Base-by-base conservation (phyloP, 2,797 vertebrate species). In the Ptychadena robeensis region DNA sequence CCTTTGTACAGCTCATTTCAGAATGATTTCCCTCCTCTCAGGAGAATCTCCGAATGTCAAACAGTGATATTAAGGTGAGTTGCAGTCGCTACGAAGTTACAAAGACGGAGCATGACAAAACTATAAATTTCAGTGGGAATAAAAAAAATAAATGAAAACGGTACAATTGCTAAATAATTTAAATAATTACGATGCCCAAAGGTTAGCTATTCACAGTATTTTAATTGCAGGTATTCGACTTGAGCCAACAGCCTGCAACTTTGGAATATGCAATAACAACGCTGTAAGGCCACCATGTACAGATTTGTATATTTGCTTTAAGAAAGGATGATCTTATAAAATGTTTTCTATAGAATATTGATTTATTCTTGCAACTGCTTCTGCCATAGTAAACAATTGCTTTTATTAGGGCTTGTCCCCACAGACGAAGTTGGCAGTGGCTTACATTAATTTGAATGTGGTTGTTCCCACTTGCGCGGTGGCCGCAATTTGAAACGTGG, bases 1-100 rank as follows among this genome's bases (percentile, higher is more conserved):
- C 90, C 90, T 92, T 92, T 91, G 90, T 87, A 57, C 83, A 89
- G 72, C 87, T 92, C 89, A 91, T 92, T 93, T 93, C 87, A 88
- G 85, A 93, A 91, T 88, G 73, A 91, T 92, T 93, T 89, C 92
- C 86, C 87, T 90, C 82, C 87, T 90, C 89, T 92, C 91, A 87
- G 61, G 89, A 91, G 89, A 91, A 84, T 65, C 64, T 88, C 87
- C 89, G 91, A 90, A 93, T 91, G 91, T 93, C 91, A 94, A 91
- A 93, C 73, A 88, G 76, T 86, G 86, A 85, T 89, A 91, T 92
- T 88, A 91, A 91, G 88, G 90, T 90, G 86, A 92, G 85, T 80
- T 87, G 85, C 76, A 77, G 88, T 87, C 89, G 86, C 88, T 85
- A 78, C 88, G 89, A 85, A 91, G 77, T 82, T 81, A 89, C 75